Percentiles rank a stretch among this genome's conserved stretches.
These are phyloP conservation scores for Steinernema khuongi DNA, from an alignment of 1,140 invertebrate species.

Conservation along the genomic window DNA sequence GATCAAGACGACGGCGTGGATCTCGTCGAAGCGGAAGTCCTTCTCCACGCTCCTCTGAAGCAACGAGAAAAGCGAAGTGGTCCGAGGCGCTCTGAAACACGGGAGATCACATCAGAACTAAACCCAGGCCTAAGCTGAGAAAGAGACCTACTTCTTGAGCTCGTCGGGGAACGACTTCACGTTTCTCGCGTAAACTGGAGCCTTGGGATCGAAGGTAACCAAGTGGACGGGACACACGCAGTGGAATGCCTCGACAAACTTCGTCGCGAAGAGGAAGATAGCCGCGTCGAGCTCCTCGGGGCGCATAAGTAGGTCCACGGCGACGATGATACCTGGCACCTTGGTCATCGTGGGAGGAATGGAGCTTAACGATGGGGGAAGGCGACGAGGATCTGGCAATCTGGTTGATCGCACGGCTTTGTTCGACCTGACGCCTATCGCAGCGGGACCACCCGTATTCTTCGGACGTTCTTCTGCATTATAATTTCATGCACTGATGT, in stretches of 20 bases:
- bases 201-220: background rate
- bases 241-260: background rate
- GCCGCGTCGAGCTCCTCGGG: background rate
- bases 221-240: background rate
- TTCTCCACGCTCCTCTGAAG: background rate
- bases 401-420: no score
- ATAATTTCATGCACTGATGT: no score
- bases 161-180: background rate
- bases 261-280: background rate
- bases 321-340: no score
- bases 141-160: background rate
- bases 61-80: background rate
- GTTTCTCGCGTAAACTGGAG: background rate
- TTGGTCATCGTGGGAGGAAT: no score
- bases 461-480: no score
- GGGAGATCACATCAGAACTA: background rate
- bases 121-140: no score
- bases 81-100: background rate
- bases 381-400: no score
- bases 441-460: no score
- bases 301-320: background rate
- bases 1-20: background rate
- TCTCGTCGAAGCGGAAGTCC: background rate
- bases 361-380: no score
- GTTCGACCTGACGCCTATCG: no score